Evolutionary conservation across 1,140 invertebrate species (phyloP), one percentile per base, ranked within the genome.

Genomic region (fruit fly (Drosophila melanogaster)): DNA sequence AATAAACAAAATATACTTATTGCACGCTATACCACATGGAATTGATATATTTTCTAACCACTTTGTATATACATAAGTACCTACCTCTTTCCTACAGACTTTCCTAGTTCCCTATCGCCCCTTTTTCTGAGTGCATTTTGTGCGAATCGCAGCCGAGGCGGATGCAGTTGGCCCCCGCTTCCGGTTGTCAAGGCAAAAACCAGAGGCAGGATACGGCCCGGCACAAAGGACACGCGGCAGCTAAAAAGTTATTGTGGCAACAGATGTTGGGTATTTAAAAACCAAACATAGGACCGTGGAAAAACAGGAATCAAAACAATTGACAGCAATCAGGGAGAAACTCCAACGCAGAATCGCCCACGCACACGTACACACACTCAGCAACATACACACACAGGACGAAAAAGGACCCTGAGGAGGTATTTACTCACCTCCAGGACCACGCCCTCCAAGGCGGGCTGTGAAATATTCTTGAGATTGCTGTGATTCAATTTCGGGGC

Each of bases 401-500:
- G 58, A n/a, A 43, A 49, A 33, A 17, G 30, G 15, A 24, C 3
- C n/a, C 17, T 35, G n/a, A 19, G 35, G 35, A 41, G 41, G 15
- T 15, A 30, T 40, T 47, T 26, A 91, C 92, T 92, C 72, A 93
- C 92, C 85, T 93, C 92, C 43, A 93, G 79, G 24, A 93, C 91
- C 30, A 93, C 84, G 44, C 92, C 92, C 51, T 93, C 92, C 7
- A 94, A 91, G 19, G 92, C 93, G 26, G 94, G 94, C 66, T 94
- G 94, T 1, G 94, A 94, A 73, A 94, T 94, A 60, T 94, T 94
- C 77, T 92, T 92, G 59, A 91, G 83, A 81, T 94, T 94, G 49
- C 93, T 92, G 86, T 94, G 93, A 79, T 93, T 93, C 53, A 94
- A 90, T 84, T 94, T 94, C 54, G 94, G 94, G n/a, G 94, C 94